A percentile compares a stretch with the other conserved stretches of the same genome.
Evolutionary conservation across 92 coral and sea anemone species (phyloP).

Genomic region (Umimayanthus kanabou): DNA sequence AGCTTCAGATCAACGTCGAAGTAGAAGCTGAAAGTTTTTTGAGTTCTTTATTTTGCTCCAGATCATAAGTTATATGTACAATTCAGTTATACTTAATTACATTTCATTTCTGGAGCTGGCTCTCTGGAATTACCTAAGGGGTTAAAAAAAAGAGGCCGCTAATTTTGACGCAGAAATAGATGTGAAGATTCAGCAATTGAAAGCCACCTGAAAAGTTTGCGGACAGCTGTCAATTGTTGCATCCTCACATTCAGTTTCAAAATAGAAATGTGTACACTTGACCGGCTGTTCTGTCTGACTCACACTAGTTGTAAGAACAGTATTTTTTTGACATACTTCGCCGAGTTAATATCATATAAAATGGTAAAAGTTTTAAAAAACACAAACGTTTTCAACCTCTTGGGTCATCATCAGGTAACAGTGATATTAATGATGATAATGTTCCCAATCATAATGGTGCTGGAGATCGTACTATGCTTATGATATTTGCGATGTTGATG

Average conservation of each 20-base stretch:
- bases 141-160: constrained; percentile 32
- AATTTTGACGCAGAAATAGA: constrained; percentile 23
- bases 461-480: not conserved
- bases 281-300: constrained; percentile 28
- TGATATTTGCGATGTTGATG: constrained; percentile 3
- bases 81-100: too few species aligned
- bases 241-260: not conserved
- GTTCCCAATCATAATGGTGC: not conserved
- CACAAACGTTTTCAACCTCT: too few species aligned
- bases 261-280: constrained; percentile 1
- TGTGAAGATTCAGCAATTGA: constrained; percentile 28
- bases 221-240: constrained; percentile 14
- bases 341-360: too few species aligned
- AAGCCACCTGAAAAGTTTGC: constrained; percentile 36
- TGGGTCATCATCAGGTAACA: too few species aligned
- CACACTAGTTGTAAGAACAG: constrained; percentile 18
- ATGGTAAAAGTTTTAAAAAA: too few species aligned
- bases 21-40: too few species aligned
- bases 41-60: too few species aligned
- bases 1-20: constrained; percentile 45
- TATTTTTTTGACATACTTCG: too few species aligned
- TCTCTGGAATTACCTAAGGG: too few species aligned
- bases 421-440: not conserved
- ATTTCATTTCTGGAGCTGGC: too few species aligned
- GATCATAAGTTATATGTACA: too few species aligned